Evolutionary conservation across 2,888 invertebrate species (phyloP).

Genomic region (Barypeithes pellucidus): DNA sequence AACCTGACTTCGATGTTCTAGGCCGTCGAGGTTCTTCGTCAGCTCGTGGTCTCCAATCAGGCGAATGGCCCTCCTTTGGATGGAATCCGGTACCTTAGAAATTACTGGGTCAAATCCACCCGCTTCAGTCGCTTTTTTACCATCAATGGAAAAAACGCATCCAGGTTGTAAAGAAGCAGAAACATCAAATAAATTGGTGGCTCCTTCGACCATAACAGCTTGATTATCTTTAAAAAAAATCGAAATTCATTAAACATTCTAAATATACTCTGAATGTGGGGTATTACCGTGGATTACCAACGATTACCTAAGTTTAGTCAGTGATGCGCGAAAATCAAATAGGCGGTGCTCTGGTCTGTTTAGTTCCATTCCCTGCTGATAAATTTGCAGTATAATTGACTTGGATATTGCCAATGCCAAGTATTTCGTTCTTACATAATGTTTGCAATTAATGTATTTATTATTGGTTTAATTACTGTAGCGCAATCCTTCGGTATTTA

Average conservation of each 20-base stretch:
- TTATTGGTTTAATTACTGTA: not conserved
- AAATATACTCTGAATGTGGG: not conserved
- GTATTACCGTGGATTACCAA: not conserved
- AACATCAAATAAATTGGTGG: not conserved
- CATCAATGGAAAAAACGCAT: too few relatives aligned
- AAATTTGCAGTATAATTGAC: constrained; percentile 17
- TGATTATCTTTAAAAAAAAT: constrained; percentile 8
- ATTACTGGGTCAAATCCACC: too few relatives aligned
- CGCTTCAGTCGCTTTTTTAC: too few relatives aligned
- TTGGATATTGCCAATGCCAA: constrained; percentile 2
- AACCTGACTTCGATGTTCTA: too few relatives aligned
- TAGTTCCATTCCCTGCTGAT: not conserved
- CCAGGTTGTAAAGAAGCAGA: too few relatives aligned
- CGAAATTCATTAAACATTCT: constrained; percentile 9
- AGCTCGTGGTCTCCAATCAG: too few relatives aligned
- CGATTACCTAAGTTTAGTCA: constrained; percentile 4
- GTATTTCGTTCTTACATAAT: not conserved
- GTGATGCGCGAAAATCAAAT: constrained; percentile 15
- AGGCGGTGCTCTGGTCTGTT: constrained; percentile 19
- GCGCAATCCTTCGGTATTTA: not conserved
- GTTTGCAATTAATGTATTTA: not conserved
- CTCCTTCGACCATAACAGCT: not conserved
- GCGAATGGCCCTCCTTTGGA: too few relatives aligned
- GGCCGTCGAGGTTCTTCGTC: too few relatives aligned
- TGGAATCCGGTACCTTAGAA: too few relatives aligned